phyloP scores from a whole-genome alignment of 2,888 invertebrate genomes.

The Chironomus tentans region DNA sequence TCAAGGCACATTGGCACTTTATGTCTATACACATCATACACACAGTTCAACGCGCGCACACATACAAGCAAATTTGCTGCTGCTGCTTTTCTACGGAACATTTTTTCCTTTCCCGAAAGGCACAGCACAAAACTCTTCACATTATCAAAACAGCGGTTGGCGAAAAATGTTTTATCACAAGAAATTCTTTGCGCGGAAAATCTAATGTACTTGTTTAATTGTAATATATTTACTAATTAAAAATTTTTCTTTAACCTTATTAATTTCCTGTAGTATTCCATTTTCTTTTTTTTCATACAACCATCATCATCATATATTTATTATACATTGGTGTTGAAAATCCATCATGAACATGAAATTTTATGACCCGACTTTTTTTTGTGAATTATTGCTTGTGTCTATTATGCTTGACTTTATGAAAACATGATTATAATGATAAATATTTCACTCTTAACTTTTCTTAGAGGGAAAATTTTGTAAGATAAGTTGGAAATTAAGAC shows the following conservation, averaged over 20 bases:
- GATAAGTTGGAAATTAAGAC: background rate
- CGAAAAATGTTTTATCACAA: slow-evolving; percentile 22
- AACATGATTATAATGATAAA: no score
- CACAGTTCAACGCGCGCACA: background rate
- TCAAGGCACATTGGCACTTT: background rate
- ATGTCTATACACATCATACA: background rate
- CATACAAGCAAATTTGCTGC: slow-evolving; percentile 7
- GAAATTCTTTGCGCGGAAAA: slow-evolving; percentile 12
- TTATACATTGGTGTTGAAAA: slow-evolving; percentile 24
- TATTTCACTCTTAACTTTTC: background rate
- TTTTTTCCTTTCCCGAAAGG: slow-evolving; percentile 9
- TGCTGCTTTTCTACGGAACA: slow-evolving; percentile 11
- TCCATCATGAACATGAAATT: slow-evolving; percentile 27
- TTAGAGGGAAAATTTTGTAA: background rate
- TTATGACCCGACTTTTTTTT: slow-evolving; percentile 16
- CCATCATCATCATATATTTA: slow-evolving; percentile 23
- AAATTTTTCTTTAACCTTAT: background rate
- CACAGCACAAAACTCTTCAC: slow-evolving; percentile 16
- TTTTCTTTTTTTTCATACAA: slow-evolving; percentile 23
- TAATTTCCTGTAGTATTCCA: slow-evolving; percentile 26
- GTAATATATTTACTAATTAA: background rate
- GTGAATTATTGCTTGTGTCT: background rate
- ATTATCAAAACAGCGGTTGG: slow-evolving; percentile 27
- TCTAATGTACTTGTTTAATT: background rate
- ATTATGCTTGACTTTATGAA: background rate